A percentile compares a stretch with the other conserved stretches of the same genome.
Evolutionary conservation across 2,888 invertebrate genomes (phyloP).

Genomic region (Coleophora deauratella): DNA sequence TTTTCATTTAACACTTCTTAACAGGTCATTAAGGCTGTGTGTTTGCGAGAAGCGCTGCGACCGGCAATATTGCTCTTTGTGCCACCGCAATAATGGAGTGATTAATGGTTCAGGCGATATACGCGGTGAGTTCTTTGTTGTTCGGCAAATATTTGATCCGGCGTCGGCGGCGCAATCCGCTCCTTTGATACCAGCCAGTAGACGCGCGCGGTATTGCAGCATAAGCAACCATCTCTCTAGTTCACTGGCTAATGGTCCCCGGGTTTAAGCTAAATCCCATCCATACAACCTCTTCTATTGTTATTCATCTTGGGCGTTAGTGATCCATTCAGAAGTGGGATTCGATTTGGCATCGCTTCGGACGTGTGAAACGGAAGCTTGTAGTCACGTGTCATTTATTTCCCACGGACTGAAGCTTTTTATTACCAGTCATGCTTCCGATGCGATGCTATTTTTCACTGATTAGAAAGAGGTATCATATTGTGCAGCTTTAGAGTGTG

Average conservation of each 20-base stretch:
- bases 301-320: not conserved
- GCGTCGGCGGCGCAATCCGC: slow-evolving; percentile 44
- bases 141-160: slow-evolving; percentile 63
- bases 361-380: no score
- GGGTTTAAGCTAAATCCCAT: not conserved
- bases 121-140: slow-evolving; percentile 62
- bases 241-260: not conserved
- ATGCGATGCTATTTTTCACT: no score
- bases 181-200: slow-evolving; percentile 42
- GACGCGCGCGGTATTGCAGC: no score
- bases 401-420: no score
- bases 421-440: no score
- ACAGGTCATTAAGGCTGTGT: slow-evolving; percentile 60
- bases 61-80: slow-evolving; percentile 64
- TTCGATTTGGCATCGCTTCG: no score
- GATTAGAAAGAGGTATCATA: no score
- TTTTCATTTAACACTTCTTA: slow-evolving; percentile 64
- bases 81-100: slow-evolving; percentile 59
- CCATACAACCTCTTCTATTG: not conserved
- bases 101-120: slow-evolving; percentile 65
- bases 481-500: no score
- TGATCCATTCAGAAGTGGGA: no score
- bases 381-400: no score
- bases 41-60: slow-evolving; percentile 51
- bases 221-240: no score